phyloP scores from a whole-genome alignment of 2,888 invertebrate genomes.

The Mycalesis mineus region DNA sequence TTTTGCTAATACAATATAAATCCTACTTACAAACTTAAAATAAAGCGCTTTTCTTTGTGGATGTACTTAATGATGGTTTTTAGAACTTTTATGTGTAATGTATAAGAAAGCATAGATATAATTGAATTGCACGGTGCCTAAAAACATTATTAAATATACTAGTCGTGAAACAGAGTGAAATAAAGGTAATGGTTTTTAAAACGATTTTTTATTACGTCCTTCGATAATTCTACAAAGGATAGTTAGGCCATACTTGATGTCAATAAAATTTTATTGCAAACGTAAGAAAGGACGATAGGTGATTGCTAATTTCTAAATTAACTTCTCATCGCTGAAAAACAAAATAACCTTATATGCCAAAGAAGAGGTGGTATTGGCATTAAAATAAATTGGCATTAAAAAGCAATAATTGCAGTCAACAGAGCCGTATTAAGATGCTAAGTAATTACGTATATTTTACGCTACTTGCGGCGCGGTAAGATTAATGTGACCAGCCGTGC shows the following conservation, averaged over 20 bases:
- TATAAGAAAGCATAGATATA: no score
- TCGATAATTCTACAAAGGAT: neutral
- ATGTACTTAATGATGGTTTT: no score
- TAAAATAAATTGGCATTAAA: conserved; percentile 16
- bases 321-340: neutral
- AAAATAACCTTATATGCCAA: conserved; percentile 2
- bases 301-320: conserved; percentile 7
- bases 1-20: no score
- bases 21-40: no score
- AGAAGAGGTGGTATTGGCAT: conserved; percentile 2
- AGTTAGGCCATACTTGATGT: neutral
- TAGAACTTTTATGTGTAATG: no score
- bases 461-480: conserved; percentile 29
- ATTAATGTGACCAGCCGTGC: conserved; percentile 28
- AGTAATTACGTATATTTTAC: conserved; percentile 30
- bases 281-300: neutral
- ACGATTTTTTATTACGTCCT: neutral
- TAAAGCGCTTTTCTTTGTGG: no score
- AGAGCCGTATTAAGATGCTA: conserved; percentile 27
- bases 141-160: no score
- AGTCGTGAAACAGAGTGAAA: no score
- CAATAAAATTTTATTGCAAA: neutral
- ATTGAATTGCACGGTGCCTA: no score
- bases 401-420: conserved; percentile 20
- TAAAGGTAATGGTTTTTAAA: neutral